Evolutionary conservation across 2,113 vertebrate genomes (phyloP).

Genomic region (Brachyistius frenatus): DNA sequence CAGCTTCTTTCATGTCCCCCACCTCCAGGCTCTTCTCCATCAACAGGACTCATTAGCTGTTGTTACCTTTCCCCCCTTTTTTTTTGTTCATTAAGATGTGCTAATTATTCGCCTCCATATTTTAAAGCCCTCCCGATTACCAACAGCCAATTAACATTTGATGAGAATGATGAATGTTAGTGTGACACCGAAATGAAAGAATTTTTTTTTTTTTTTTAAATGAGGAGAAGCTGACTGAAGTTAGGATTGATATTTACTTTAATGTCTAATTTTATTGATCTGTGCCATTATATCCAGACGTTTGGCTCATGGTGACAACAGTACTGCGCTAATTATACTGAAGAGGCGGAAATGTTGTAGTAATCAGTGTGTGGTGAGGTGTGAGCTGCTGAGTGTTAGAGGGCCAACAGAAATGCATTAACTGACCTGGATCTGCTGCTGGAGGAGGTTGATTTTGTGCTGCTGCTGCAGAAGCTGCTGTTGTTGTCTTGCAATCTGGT

Average conservation of each 20-base stretch:
- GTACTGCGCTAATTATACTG: conserved; percentile 43
- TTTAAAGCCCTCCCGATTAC: conserved; percentile 75
- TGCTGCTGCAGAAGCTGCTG: conserved; percentile 99
- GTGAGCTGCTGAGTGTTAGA: conserved; percentile 21
- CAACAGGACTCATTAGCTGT: conserved; percentile 79
- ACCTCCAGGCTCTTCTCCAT: conserved; percentile 75
- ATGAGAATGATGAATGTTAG: conserved; percentile 74
- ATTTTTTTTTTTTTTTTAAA: not conserved
- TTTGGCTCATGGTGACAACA: conserved; percentile 29
- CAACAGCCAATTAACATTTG: conserved; percentile 80
- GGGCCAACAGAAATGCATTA: conserved; percentile 54
- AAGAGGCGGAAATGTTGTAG: conserved; percentile 30
- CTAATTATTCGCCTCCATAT: conserved; percentile 85
- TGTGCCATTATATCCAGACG: conserved; percentile 33
- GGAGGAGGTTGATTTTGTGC: conserved; percentile 99
- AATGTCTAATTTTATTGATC: conserved; percentile 59
- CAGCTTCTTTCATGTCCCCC: conserved; percentile 78
- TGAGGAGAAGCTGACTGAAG: conserved; percentile 23
- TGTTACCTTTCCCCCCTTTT: conserved; percentile 69
- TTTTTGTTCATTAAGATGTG: conserved; percentile 84
- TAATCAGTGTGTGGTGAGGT: conserved; percentile 40
- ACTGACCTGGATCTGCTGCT: conserved; percentile 99
- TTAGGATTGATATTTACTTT: conserved; percentile 50
- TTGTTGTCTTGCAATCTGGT: conserved; percentile 98
- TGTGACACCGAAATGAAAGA: conserved; percentile 66